Base-by-base conservation (phyloP, 2,113 vertebrate genomes). In the Pachycephala philippinensis region DNA sequence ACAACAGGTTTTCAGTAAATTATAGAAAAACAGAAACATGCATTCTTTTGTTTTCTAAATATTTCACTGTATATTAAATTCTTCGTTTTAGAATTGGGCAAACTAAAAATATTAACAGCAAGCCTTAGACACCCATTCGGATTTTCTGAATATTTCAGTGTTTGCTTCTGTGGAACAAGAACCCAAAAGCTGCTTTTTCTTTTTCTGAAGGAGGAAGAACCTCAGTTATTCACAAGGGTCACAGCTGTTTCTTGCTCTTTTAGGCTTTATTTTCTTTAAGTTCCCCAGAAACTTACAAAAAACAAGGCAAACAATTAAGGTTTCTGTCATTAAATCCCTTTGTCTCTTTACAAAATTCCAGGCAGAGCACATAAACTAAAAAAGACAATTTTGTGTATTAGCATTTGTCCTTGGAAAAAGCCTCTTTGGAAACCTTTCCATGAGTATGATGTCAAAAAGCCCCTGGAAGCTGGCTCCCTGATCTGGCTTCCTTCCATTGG, bases 21-120 rank as follows among this genome's bases (percentile, higher is more conserved):
- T 22, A 70, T 0, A n/a, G 21, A 49, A 47, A 76, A 91, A 7
- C 2, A 3, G 31, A 59, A 82, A 68, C 0, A 2, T 10, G 26
- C 10, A 27, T 57, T 40, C 12, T 37, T 60, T 14, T 33, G 21
- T 23, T 60, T 69, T 37, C 53, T 18, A 49, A 72, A 44, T 37
- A 75, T 27, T 47, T 49, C 5, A 66, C n/a, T 26, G 22, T 5
- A 13, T 6, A 63, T 57, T 22, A 33, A 9, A 23, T 14, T 31
- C 33, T 60, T 54, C 6, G 4, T 24, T 57, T 92, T 54, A 60
- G 37, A 71, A 35, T 1, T 52, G 10, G 61, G 31, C 21, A 90
- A 60, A 35, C 13, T 11, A 53, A 49, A 89, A 57, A 28, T 10
- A n/a, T 2, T 8, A 65, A 44, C 72, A 81, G 40, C 45, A 57